Conservation (phyloP, 2,888 invertebrate species). For the Pelosia muscerda region DNA sequence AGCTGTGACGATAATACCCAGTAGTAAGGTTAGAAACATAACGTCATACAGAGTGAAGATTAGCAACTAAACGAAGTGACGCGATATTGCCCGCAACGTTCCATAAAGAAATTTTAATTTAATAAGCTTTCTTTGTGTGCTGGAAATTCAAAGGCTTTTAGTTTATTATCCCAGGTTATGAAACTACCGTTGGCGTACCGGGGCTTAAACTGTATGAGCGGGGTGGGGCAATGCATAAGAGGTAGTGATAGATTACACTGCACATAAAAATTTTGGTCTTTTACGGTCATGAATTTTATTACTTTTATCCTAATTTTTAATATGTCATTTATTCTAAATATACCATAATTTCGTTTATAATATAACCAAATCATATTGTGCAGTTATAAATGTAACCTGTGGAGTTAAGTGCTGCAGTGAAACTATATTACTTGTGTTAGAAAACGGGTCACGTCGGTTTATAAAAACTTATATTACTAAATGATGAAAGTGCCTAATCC, state of each 20-base stretch:
- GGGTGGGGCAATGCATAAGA: constrained; percentile 28
- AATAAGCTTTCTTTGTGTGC: constrained; percentile 79
- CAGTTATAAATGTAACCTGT: no score
- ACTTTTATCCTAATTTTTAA: no score
- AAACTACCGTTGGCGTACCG: constrained; percentile 63
- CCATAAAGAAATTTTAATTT: constrained; percentile 75
- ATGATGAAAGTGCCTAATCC: not conserved
- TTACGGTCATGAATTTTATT: no score
- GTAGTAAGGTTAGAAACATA: not conserved
- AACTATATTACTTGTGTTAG: no score
- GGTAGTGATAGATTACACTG: constrained; percentile 12
- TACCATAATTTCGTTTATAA: no score
- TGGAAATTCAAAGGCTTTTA: constrained; percentile 77
- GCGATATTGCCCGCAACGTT: constrained; percentile 59
- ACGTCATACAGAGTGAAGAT: constrained; percentile 27
- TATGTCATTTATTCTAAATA: no score
- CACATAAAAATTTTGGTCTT: no score
- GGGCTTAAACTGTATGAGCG: constrained; percentile 58
- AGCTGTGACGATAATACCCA: not conserved
- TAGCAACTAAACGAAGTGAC: constrained; percentile 54
- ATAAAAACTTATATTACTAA: no score
- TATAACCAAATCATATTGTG: no score
- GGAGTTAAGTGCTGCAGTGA: no score
- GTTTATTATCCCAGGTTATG: constrained; percentile 80
- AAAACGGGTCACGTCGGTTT: not conserved